Evolutionary conservation across 2,888 invertebrate genomes (phyloP), one percentile per base, ranked within the genome.

Genomic region (Entomobrya proxima): DNA sequence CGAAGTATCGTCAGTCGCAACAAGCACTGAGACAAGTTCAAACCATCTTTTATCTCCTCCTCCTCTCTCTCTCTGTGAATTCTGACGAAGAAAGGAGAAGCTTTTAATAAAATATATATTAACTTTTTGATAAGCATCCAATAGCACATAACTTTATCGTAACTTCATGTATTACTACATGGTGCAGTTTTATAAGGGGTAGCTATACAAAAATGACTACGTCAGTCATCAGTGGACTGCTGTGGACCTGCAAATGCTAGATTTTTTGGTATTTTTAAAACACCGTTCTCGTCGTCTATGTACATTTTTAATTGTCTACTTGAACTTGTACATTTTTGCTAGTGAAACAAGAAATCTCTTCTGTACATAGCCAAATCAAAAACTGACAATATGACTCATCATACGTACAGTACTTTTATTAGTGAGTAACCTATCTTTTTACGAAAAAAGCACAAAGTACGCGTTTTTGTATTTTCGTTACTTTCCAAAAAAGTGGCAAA

Each of bases 1-100:
- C 40, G 86, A 50, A 86, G 86, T 64, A 40, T 82, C 30, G 30
- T 35, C 18, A 85, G 35, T 64, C 67, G 86, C 27, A 86, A 76
- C 37, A 77, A 77, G 30, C 77, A 77, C 30, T 86, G 47, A 74
- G 76, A 75, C 32, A 18, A 35, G n/a, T 37, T 35, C 27, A 18
- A n/a, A n/a, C n/a, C n/a, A n/a, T n/a, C n/a, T n/a, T 1, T 50
- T 1, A 32, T 52, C 55, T 55, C 6, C 15, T 24, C 13, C 13
- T 18, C 21, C 13, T 27, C 27, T 24, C 37, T 15, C 18, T 6
- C 21, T 37, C 67, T 37, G 35, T 67, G 37, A 72, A 47, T 27
- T 3, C 37, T n/a, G 24, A 27, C 27, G 13, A 24, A n/a, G 47
- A 27, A n/a, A 47, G 37, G 15, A 55, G 24, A 55, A 55, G 5